Evolutionary conservation across 2,797 vertebrate species (phyloP), one percentile per base, ranked within the genome.

Genomic region (Dendrocincla fuliginosa): DNA sequence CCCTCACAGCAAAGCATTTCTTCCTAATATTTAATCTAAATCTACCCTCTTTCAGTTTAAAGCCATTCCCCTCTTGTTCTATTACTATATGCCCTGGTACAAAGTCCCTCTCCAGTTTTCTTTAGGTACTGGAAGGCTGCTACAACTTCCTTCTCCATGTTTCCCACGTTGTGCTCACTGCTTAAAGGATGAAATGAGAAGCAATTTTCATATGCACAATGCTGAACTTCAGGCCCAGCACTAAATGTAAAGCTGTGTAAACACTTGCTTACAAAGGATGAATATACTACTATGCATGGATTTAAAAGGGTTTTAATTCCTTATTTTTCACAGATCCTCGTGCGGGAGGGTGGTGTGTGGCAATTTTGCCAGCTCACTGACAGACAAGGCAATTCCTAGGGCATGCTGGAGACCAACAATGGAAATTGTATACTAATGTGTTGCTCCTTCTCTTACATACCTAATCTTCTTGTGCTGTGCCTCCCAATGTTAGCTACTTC

Each of bases 361-460:
- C 39, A 73, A 37, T 82, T 84, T 56, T 10, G 19, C 14, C 56
- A 78, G 20, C 11, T 61, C 32, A 37, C 1, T 52, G 32, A 64
- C 46, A 84, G 20, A 42, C 30, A 69, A 63, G 37, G 27, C 37
- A 89, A 65, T 65, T n/a, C 27, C 60, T 2, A 63, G 7, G 13
- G 14, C 11, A 37, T 11, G 28, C 20, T 71, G 33, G 16, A 87
- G 17, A 75, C 0, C 1, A 84, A 44, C 32, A 60, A 17, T 4
- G 5, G n/a, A 42, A 84, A 42, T 18, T 16, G 11, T 22, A 27
- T 3, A 61, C 1, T 25, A 47, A 19, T 0, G 1, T n/a, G 9
- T 5, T 65, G 14, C 3, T 20, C 25, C 18, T 59, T 55, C 78
- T 57, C 24, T 76, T 78, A 44, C 5, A 42, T 16, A 46, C 8